Percentiles rank a stretch among this genome's conserved stretches.
These are phyloP conservation scores for Prietella phreatophila DNA, from an alignment of 2,113 vertebrate species.

Conservation along the genomic window DNA sequence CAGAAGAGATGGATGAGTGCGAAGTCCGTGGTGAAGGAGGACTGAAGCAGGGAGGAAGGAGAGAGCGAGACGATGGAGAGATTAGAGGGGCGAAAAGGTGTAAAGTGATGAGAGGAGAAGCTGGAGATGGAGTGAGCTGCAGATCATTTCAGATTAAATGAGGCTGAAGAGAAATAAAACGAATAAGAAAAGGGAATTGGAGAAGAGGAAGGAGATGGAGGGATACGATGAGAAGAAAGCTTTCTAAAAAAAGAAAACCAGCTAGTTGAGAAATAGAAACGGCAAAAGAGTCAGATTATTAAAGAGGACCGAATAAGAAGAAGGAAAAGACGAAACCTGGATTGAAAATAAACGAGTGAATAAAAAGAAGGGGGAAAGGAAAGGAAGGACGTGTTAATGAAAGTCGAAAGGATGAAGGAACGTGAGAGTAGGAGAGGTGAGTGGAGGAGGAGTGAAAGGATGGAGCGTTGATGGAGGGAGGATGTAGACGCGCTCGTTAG, in stretches of 20 bases:
- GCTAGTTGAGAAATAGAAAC: neutral
- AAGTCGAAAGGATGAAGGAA: neutral
- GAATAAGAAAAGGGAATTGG: neutral
- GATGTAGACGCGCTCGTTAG: neutral
- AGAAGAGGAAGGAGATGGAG: neutral
- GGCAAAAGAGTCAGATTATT: neutral
- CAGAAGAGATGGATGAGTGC: neutral
- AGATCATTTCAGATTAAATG: conserved; percentile 18
- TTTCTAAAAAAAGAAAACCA: neutral
- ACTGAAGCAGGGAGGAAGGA: neutral
- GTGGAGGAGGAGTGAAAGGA: neutral
- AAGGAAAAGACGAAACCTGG: neutral
- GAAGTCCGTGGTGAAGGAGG: neutral
- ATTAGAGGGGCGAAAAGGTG: neutral
- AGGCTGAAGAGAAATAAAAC: neutral
- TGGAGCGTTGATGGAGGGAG: neutral
- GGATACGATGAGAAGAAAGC: neutral
- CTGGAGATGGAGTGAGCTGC: neutral
- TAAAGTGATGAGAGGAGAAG: neutral
- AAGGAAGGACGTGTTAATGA: conserved; percentile 4
- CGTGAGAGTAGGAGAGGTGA: too few relatives aligned
- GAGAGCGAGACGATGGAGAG: neutral
- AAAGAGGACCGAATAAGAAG: neutral
- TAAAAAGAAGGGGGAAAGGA: neutral
- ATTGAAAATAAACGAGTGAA: neutral